phyloP scores from a whole-genome alignment of 2,888 invertebrate genomes.

The Parnassius apollo region DNA sequence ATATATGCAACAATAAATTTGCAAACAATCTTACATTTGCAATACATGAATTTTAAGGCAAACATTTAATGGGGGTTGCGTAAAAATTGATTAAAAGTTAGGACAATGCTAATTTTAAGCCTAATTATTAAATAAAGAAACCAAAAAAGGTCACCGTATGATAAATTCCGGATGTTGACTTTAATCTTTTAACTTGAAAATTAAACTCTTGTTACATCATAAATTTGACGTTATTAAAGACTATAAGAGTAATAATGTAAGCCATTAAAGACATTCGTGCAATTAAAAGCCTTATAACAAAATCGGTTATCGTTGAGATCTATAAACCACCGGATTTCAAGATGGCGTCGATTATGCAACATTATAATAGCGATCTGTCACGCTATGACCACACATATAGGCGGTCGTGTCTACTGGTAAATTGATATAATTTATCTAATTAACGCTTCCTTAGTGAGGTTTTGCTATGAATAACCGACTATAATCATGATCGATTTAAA shows the following conservation, averaged over 20 bases:
- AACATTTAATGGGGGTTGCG: too few species aligned
- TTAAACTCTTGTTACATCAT: neutral
- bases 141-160: too few species aligned
- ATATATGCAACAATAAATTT: too few species aligned
- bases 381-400: conserved; percentile 67
- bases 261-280: conserved; percentile 7
- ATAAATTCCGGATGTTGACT: too few species aligned
- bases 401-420: conserved; percentile 48
- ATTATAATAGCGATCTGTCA: conserved; percentile 58
- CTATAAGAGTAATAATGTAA: neutral
- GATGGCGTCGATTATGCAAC: conserved; percentile 51
- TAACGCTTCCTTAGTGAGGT: conserved; percentile 40
- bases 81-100: too few species aligned
- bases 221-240: neutral
- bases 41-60: too few species aligned
- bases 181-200: neutral
- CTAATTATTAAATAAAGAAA: too few species aligned
- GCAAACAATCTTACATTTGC: too few species aligned
- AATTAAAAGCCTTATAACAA: conserved; percentile 21
- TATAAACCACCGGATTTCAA: conserved; percentile 36
- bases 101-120: too few species aligned
- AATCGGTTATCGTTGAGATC: conserved; percentile 9
- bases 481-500: conserved; percentile 15
- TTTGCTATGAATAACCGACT: conserved; percentile 21
- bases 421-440: conserved; percentile 61